Evolutionary conservation across 2,888 invertebrate species (phyloP).

Genomic region (Drosophila anomelani): DNA sequence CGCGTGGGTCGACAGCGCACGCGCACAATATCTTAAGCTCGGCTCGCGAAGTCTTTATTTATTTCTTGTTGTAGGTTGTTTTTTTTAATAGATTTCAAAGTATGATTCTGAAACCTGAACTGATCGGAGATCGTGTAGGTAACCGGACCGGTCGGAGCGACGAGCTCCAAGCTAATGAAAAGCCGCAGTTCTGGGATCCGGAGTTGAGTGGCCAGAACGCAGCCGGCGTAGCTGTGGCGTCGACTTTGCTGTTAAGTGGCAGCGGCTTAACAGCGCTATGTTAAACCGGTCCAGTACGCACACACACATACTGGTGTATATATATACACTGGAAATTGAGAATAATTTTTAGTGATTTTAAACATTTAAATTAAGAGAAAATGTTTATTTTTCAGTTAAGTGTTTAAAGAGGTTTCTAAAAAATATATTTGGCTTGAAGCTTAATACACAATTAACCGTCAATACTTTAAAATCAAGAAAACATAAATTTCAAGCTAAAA

Average conservation of each 20-base stretch:
- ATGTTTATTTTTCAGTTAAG: no score
- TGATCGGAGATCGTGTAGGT: slow-evolving; percentile 22
- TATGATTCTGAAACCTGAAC: slow-evolving; percentile 13
- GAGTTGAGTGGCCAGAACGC: slow-evolving; percentile 76
- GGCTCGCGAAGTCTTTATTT: slow-evolving; percentile 21
- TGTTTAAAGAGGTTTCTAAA: no score
- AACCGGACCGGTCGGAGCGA: slow-evolving; percentile 54
- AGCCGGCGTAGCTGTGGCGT: slow-evolving; percentile 36
- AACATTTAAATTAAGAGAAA: no score
- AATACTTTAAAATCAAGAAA: no score
- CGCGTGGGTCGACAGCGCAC: slow-evolving; percentile 75
- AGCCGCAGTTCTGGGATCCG: slow-evolving; percentile 73
- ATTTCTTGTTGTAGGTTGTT: not conserved
- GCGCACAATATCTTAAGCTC: slow-evolving; percentile 58
- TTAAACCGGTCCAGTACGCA: slow-evolving; percentile 65
- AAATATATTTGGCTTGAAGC: no score
- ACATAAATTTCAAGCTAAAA: no score
- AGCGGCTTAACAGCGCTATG: slow-evolving; percentile 58
- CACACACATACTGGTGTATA: not conserved
- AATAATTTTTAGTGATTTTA: not conserved
- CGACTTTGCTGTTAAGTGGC: slow-evolving; percentile 53
- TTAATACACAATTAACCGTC: no score
- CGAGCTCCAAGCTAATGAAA: slow-evolving; percentile 75
- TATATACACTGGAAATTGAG: not conserved
- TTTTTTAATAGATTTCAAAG: not conserved